Evolutionary conservation across 2,888 invertebrate genomes (phyloP).

Genomic region (Cosmorhoe ocellata): DNA sequence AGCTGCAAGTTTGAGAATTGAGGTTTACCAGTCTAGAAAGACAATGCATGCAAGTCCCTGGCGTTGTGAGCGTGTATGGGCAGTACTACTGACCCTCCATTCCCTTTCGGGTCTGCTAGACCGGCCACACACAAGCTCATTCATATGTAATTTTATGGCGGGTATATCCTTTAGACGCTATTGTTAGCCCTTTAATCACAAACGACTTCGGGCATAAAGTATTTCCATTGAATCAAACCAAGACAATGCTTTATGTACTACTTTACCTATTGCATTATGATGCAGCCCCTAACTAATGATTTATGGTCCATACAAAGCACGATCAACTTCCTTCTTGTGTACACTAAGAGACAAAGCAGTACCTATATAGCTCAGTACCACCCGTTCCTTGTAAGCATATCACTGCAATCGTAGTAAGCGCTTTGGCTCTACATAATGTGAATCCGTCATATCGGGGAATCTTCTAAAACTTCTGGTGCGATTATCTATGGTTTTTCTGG

Average conservation of each 20-base stretch:
- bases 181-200: conserved; percentile 24
- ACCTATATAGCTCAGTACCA: no score
- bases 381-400: no score
- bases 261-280: conserved; percentile 8
- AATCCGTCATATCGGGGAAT: no score
- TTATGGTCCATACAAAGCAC: neutral
- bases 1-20: no score
- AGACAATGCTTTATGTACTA: conserved; percentile 19
- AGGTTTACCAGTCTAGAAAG: no score
- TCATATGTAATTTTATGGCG: conserved; percentile 20
- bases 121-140: conserved; percentile 19
- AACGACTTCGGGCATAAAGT: conserved; percentile 18
- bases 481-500: neutral
- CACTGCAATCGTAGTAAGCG: no score
- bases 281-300: conserved; percentile 7
- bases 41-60: no score
- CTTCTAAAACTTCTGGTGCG: no score
- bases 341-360: no score
- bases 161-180: conserved; percentile 20
- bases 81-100: neutral
- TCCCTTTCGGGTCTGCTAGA: neutral
- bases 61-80: no score
- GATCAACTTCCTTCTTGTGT: neutral
- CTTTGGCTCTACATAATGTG: no score
- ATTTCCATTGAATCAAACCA: conserved; percentile 22